phyloP scores from a whole-genome alignment of 2,113 vertebrate genomes.

The Phalacrocorax brasilianus region DNA sequence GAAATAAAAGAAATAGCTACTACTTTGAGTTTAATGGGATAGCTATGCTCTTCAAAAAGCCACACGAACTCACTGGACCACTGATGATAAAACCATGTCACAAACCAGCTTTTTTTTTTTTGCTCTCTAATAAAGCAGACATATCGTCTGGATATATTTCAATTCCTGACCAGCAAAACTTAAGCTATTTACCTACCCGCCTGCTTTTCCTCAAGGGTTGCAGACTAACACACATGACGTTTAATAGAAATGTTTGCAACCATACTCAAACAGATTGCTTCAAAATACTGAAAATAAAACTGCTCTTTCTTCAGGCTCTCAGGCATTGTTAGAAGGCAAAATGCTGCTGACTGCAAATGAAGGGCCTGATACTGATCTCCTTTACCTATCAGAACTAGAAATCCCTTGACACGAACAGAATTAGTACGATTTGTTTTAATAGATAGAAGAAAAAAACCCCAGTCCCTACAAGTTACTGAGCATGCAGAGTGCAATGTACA shows the following conservation, averaged over 20 bases:
- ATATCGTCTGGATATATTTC: background rate
- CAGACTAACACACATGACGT: background rate
- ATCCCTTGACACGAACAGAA: background rate
- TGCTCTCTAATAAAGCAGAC: background rate
- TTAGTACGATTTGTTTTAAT: background rate
- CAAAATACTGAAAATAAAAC: background rate
- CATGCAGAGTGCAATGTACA: background rate
- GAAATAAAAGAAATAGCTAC: background rate
- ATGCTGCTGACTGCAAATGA: background rate
- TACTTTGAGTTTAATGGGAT: background rate
- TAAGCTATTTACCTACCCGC: background rate
- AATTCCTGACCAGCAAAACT: background rate
- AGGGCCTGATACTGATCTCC: background rate
- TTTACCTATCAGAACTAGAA: background rate
- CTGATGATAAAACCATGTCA: background rate
- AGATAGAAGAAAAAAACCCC: background rate
- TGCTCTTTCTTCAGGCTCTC: background rate
- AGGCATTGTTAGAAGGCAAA: background rate
- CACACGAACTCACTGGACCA: background rate
- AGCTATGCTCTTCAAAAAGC: background rate
- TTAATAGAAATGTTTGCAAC: background rate
- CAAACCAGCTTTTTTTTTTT: background rate
- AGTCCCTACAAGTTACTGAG: background rate
- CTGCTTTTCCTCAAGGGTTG: background rate
- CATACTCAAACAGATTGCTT: background rate